Evolutionary conservation across 2,888 invertebrate genomes (phyloP).

Genomic region (Volucella bombylans): DNA sequence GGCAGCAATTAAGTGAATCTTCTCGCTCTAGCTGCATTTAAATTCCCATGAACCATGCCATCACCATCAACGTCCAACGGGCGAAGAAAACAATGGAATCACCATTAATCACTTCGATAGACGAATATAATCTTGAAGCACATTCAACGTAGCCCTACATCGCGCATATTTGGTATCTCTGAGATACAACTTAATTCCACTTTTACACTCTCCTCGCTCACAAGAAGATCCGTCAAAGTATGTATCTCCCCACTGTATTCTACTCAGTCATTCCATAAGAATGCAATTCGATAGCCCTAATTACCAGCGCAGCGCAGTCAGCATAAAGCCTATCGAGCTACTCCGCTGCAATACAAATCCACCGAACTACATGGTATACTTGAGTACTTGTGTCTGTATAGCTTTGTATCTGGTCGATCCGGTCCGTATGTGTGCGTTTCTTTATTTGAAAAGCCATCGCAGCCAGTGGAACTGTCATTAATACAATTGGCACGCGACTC

Average conservation of each 20-base stretch:
- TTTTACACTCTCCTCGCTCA: constrained; percentile 43
- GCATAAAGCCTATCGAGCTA: constrained; percentile 5
- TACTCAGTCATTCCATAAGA: constrained; percentile 56
- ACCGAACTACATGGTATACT: constrained; percentile 7
- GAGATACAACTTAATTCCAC: constrained; percentile 63
- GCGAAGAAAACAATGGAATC: constrained; percentile 46
- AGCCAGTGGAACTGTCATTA: constrained; percentile 62
- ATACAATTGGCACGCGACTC: constrained; percentile 73
- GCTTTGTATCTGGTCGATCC: constrained; percentile 13
- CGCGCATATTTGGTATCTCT: constrained; percentile 24
- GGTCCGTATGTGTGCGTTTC: constrained; percentile 18
- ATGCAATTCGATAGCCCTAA: constrained; percentile 74
- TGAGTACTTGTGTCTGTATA: constrained; percentile 9
- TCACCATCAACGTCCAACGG: not conserved
- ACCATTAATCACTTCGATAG: constrained; percentile 35
- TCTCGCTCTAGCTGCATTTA: constrained; percentile 3
- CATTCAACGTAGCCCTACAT: not conserved
- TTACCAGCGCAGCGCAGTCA: constrained; percentile 40
- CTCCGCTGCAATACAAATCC: constrained; percentile 56
- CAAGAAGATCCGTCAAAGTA: not conserved
- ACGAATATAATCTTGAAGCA: constrained; percentile 24
- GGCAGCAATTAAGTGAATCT: constrained; percentile 11
- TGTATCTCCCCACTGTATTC: constrained; percentile 8
- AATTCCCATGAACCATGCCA: not conserved
- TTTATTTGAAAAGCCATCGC: constrained; percentile 37